These are phyloP conservation scores for Scarus forsteni DNA, from an alignment of 2,797 vertebrate species.

Conservation along the genomic window DNA sequence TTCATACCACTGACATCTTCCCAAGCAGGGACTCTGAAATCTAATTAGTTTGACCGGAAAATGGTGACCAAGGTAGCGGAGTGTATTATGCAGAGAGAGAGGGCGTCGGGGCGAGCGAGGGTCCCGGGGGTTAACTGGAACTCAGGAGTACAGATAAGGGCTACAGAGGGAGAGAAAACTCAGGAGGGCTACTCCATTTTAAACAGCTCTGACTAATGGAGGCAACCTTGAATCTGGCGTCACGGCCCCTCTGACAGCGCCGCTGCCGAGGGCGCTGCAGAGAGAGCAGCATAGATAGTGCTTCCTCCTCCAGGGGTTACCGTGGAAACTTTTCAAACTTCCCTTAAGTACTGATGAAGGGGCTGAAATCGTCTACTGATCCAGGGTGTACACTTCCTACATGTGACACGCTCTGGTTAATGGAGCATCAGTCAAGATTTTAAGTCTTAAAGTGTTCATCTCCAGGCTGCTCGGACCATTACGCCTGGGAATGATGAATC, in stretches of 20 bases:
- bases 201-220: conserved; percentile 67
- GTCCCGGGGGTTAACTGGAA: conserved; percentile 78
- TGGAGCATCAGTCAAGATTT: background rate
- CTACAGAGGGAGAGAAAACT: conserved; percentile 44
- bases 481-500: background rate
- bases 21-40: conserved; percentile 73
- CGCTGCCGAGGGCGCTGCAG: background rate
- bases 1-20: conserved; percentile 79
- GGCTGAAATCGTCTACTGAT: background rate
- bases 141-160: conserved; percentile 80
- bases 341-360: conserved; percentile 25
- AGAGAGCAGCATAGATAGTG: conserved; percentile 28
- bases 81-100: conserved; percentile 72
- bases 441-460: background rate
- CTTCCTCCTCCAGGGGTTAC: conserved; percentile 21
- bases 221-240: conserved; percentile 66
- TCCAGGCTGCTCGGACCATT: background rate
- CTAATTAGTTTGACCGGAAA: conserved; percentile 82
- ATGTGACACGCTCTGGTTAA: background rate
- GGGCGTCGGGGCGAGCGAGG: conserved; percentile 53
- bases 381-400: background rate
- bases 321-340: conserved; percentile 59
- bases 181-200: conserved; percentile 67
- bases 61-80: conserved; percentile 70
- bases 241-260: conserved; percentile 44